Evolutionary conservation across 2,888 invertebrate species (phyloP).

Genomic region (Diplazon laetatorius): DNA sequence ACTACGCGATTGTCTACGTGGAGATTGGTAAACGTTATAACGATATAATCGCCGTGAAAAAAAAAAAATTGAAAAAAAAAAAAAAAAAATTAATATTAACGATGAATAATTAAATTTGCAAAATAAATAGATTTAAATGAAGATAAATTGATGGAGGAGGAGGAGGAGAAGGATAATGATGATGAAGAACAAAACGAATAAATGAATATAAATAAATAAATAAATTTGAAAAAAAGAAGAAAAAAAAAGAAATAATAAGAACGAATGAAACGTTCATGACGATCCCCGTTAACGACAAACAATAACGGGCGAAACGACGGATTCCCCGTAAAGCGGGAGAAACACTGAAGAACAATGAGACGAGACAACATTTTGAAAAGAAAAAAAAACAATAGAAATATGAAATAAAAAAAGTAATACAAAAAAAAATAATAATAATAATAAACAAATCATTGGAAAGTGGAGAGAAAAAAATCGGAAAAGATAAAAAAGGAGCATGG

Average conservation of each 20-base stretch:
- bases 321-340: background rate
- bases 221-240: background rate
- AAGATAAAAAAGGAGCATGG: no score
- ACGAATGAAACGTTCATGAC: background rate
- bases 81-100: constrained; percentile 19
- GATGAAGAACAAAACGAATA: constrained; percentile 10
- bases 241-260: background rate
- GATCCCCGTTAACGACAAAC: constrained; percentile 7
- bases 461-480: no score
- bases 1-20: no score
- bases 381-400: background rate
- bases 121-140: no score
- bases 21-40: constrained; percentile 53
- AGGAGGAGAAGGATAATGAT: constrained; percentile 20
- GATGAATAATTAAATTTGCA: background rate
- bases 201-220: constrained; percentile 18
- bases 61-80: constrained; percentile 14
- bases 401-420: no score
- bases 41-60: constrained; percentile 55
- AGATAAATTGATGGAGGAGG: no score
- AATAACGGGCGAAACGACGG: constrained; percentile 11
- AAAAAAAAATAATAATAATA: no score
- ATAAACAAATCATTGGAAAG: no score
- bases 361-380: no score
- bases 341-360: background rate